Evolutionary conservation across 2,113 vertebrate genomes (phyloP).

Genomic region (Trematocara stigmaticum): DNA sequence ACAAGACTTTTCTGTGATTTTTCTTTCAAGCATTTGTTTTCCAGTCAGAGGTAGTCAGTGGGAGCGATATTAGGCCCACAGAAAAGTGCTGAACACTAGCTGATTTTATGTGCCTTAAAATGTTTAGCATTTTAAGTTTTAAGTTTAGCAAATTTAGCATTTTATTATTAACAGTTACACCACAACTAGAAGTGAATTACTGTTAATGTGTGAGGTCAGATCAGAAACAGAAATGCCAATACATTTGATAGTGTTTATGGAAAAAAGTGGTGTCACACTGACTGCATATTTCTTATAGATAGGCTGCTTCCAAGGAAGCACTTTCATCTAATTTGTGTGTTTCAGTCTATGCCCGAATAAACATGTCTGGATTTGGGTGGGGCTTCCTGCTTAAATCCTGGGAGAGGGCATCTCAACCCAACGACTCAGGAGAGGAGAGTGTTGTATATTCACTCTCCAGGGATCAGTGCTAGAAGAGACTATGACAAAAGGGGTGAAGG

Average conservation of each 20-base stretch:
- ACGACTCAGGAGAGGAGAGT: conserved; percentile 13
- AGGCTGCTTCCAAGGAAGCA: not conserved
- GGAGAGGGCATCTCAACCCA: conserved; percentile 44
- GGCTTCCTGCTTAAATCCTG: conserved; percentile 63
- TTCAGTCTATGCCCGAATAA: conserved; percentile 54
- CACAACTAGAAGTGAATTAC: not conserved
- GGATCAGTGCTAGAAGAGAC: conserved; percentile 10
- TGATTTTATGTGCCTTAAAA: not conserved
- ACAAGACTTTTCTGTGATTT: conserved; percentile 44
- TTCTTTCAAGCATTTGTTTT: not conserved
- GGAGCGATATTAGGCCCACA: not conserved
- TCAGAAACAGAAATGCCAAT: not conserved
- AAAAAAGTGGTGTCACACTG: not conserved
- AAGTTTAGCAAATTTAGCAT: too few species aligned
- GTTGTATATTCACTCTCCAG: not conserved
- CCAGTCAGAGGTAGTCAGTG: not conserved
- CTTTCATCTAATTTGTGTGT: conserved; percentile 24
- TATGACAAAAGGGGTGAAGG: not conserved
- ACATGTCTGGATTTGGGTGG: conserved; percentile 59
- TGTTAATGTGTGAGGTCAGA: not conserved
- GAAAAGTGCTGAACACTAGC: not conserved
- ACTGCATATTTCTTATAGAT: conserved; percentile 2
- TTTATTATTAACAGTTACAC: not conserved
- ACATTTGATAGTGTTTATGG: not conserved
- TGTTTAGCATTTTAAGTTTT: not conserved